A percentile compares a stretch with the other conserved stretches of the same genome.
Conservation (phyloP, 2,113 vertebrate species). For the Clarias macrocephalus region DNA sequence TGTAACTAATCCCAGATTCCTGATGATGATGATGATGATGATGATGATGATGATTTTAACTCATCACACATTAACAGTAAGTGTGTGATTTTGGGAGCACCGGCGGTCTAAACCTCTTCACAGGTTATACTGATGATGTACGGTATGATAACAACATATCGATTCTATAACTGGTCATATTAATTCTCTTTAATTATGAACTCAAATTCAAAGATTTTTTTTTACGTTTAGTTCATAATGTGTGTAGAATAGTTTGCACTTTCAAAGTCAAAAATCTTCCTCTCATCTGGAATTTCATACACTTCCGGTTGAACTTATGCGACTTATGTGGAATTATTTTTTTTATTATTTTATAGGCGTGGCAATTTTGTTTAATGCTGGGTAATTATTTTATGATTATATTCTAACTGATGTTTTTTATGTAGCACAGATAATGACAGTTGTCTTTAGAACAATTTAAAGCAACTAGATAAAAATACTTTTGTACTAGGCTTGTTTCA, state of each 20-base stretch:
- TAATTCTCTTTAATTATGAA: neutral
- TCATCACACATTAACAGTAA: conserved; percentile 48
- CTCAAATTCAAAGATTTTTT: too few species aligned
- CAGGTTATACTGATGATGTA: neutral
- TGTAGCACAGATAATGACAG: too few species aligned
- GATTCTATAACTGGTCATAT: neutral
- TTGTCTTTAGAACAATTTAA: too few species aligned
- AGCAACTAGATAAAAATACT: too few species aligned
- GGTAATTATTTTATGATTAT: neutral
- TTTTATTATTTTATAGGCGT: neutral
- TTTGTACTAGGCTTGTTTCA: too few species aligned
- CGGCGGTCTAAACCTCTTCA: neutral
- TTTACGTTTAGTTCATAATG: neutral
- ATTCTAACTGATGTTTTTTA: neutral
- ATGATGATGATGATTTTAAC: conserved; percentile 14
- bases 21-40: neutral
- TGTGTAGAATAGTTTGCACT: neutral
- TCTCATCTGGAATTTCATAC: neutral
- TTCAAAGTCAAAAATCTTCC: neutral
- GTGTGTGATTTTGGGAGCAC: neutral
- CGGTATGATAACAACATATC: neutral
- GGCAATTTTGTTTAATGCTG: neutral
- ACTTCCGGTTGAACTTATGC: neutral
- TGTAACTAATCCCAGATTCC: conserved; percentile 30
- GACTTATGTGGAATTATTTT: neutral